A percentile compares a stretch with the other conserved stretches of the same genome.
These are phyloP conservation scores for Coenobita brevimanus DNA, from an alignment of 1,140 invertebrate genomes.

Conservation along the genomic window DNA sequence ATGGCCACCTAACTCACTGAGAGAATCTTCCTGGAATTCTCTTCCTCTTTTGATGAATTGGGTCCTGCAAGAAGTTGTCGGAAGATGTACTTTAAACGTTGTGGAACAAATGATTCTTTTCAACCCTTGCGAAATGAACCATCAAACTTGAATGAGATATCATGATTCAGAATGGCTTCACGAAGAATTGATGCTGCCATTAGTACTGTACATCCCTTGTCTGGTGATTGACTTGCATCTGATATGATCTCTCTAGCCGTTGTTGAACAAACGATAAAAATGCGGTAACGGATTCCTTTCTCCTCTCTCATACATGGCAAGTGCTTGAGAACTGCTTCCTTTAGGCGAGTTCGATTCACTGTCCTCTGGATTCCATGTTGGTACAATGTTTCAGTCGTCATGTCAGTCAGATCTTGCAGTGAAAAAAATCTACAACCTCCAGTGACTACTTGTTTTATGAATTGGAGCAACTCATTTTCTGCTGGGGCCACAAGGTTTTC, in stretches of 20 bases:
- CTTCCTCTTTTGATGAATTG: slow-evolving; percentile 19
- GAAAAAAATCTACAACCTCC: no score
- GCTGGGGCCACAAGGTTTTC: no score
- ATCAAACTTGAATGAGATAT: slow-evolving; percentile 9
- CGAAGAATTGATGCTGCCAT: slow-evolving; percentile 5
- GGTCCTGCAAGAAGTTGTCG: slow-evolving; percentile 35
- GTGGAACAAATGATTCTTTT: slow-evolving; percentile 2
- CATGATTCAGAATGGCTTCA: slow-evolving; percentile 22
- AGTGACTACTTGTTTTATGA: no score
- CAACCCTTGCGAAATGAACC: slow-evolving; percentile 18
- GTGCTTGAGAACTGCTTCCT: no score
- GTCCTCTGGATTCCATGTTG: no score
- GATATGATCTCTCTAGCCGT: background rate
- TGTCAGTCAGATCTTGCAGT: no score
- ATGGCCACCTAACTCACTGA: slow-evolving; percentile 36
- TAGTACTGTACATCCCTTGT: background rate
- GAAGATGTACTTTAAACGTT: background rate
- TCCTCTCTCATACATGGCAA: no score
- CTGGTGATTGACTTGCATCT: background rate
- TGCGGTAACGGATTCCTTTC: no score
- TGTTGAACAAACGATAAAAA: background rate
- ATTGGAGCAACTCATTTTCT: no score
- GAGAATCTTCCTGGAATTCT: slow-evolving; percentile 34
- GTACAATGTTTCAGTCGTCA: no score
- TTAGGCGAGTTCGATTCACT: no score